phyloP scores from a whole-genome alignment of 2,113 vertebrate species.

The Opisthocomus hoazin region DNA sequence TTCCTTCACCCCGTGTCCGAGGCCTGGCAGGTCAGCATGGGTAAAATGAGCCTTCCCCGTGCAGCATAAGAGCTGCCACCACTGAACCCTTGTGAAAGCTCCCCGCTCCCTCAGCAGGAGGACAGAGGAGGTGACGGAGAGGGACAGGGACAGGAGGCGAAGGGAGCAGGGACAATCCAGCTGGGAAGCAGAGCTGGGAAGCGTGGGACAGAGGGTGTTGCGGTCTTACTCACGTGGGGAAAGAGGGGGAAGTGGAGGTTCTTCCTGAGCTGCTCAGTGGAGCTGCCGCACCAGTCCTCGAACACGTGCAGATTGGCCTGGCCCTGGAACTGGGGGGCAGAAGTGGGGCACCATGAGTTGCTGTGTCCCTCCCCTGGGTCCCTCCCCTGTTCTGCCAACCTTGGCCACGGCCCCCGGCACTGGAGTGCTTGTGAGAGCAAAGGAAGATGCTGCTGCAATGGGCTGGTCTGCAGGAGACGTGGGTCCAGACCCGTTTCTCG shows the following conservation, averaged over 20 bases:
- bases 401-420: fast-evolving
- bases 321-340: conserved; percentile 77
- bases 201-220: fast-evolving
- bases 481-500: neutral
- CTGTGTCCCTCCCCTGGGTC: neutral
- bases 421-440: fast-evolving
- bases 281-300: conserved; percentile 94
- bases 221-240: conserved; percentile 83
- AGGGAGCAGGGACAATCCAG: neutral
- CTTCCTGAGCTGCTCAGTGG: conserved; percentile 79
- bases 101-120: neutral
- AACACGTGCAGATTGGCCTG: conserved; percentile 90
- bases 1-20: neutral
- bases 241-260: conserved; percentile 90
- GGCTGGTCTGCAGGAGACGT: neutral
- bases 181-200: neutral
- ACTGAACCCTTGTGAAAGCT: neutral
- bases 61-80: neutral
- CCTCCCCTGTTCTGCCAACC: neutral
- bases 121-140: neutral
- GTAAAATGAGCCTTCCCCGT: neutral
- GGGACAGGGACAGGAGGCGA: fast-evolving
- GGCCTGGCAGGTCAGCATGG: neutral
- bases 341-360: neutral
- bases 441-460: fast-evolving